These are phyloP conservation scores for Corella eumyota DNA, from an alignment of 23 tunicate species.

Conservation along the genomic window DNA sequence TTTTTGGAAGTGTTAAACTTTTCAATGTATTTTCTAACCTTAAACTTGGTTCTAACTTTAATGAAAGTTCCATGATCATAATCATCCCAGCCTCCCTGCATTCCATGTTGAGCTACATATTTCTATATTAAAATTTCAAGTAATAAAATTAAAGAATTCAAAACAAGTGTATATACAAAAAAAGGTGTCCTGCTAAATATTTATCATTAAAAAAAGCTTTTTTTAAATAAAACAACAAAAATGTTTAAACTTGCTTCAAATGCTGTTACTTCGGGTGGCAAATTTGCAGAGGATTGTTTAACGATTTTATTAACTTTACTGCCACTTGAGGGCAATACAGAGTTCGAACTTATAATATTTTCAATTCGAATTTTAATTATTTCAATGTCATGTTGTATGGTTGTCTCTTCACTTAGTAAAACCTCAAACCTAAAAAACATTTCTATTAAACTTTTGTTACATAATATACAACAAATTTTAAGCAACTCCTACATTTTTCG, in stretches of 20 bases:
- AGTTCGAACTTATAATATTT: neutral
- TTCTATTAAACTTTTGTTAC: no score
- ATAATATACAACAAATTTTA: no score
- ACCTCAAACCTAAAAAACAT: constrained; percentile 35
- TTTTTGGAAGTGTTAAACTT: no score
- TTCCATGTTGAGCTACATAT: constrained; percentile 53
- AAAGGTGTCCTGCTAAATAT: no score
- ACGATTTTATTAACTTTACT: neutral
- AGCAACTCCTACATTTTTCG: constrained; percentile 36
- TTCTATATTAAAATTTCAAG: constrained; percentile 39
- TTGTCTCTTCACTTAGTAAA: constrained; percentile 41
- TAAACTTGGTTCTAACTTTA: constrained; percentile 45
- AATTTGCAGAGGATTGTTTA: constrained; percentile 5
- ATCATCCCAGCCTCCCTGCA: constrained; percentile 95
- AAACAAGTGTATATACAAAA: no score
- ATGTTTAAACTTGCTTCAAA: constrained; percentile 73
- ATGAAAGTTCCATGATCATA: constrained; percentile 77
- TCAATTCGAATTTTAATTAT: constrained; percentile 42
- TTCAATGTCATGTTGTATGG: constrained; percentile 39
- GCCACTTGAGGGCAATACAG: neutral
- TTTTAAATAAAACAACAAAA: no score
- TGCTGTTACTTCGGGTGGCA: constrained; percentile 59
- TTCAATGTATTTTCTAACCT: no score
- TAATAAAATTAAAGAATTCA: no score
- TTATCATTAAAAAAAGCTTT: no score